Evolutionary conservation across 2,888 invertebrate species (phyloP).

Genomic region (Ommatoiulus sabulosus): DNA sequence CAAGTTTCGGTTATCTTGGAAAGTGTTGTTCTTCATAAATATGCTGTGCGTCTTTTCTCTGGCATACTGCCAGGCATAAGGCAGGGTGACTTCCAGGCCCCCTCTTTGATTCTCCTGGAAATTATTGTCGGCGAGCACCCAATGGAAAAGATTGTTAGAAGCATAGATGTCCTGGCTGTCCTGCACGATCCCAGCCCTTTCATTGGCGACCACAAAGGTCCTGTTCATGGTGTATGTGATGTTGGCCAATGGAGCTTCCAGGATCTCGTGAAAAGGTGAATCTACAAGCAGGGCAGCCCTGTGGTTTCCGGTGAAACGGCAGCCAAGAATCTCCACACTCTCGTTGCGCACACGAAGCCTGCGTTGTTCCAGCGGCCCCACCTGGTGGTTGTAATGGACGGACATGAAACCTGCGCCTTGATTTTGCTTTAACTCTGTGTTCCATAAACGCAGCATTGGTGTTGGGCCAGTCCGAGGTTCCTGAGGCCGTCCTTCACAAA

Average conservation of each 20-base stretch:
- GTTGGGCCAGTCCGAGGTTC: background rate
- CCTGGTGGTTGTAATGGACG: conserved; percentile 81
- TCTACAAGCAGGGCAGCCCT: conserved; percentile 85
- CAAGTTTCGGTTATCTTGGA: conserved; percentile 88
- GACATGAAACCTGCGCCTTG: conserved; percentile 80
- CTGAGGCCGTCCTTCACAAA: conserved; percentile 38
- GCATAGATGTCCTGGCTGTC: conserved; percentile 92
- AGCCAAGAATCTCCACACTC: conserved; percentile 81
- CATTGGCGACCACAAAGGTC: conserved; percentile 87
- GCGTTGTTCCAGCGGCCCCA: conserved; percentile 84
- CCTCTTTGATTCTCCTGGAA: conserved; percentile 87
- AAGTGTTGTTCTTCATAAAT: conserved; percentile 86
- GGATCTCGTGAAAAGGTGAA: conserved; percentile 87
- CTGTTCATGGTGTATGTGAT: conserved; percentile 90
- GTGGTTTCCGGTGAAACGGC: conserved; percentile 83
- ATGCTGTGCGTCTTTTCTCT: conserved; percentile 94
- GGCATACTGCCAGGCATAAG: conserved; percentile 95
- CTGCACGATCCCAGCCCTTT: conserved; percentile 88
- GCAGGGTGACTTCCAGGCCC: conserved; percentile 89
- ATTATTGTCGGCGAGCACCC: conserved; percentile 86
- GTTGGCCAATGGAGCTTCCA: conserved; percentile 86
- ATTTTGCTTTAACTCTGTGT: conserved; percentile 70
- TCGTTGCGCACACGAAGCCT: conserved; percentile 90
- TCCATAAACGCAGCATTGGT: conserved; percentile 54
- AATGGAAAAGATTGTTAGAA: conserved; percentile 97